A percentile compares a stretch with the other conserved stretches of the same genome.
Evolutionary conservation across 2,888 invertebrate species (phyloP).

Genomic region (Neria commutata): DNA sequence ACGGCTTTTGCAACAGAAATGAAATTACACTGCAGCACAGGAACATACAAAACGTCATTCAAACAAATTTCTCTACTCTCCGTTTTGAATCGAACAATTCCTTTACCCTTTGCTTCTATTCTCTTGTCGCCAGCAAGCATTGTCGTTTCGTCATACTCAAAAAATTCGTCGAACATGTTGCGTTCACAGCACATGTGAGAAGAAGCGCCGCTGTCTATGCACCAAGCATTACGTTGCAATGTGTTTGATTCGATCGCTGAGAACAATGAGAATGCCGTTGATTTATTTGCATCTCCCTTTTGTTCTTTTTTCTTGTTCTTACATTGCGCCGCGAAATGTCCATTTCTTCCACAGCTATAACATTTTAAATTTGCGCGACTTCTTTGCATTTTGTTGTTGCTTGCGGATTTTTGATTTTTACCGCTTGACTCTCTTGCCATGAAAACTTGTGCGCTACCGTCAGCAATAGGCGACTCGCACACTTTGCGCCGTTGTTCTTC

Average conservation of each 20-base stretch:
- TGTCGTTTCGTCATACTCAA: not conserved
- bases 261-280: not conserved
- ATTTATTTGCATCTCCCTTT: not conserved
- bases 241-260: not conserved
- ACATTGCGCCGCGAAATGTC: not conserved
- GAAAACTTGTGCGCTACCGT: not conserved
- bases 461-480: not conserved
- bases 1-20: constrained; percentile 1
- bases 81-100: not conserved
- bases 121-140: too few species aligned
- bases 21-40: not conserved
- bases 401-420: not conserved
- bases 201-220: not conserved
- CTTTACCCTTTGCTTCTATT: not conserved
- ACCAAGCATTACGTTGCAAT: not conserved
- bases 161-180: not conserved
- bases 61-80: not conserved
- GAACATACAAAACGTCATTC: not conserved
- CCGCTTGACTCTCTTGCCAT: not conserved
- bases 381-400: not conserved
- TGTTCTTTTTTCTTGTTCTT: not conserved
- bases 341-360: not conserved
- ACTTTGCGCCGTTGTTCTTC: not conserved
- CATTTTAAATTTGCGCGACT: not conserved
- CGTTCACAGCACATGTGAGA: not conserved